Evolutionary conservation across 2,888 invertebrate genomes (phyloP).

Genomic region (Apamea sordens): DNA sequence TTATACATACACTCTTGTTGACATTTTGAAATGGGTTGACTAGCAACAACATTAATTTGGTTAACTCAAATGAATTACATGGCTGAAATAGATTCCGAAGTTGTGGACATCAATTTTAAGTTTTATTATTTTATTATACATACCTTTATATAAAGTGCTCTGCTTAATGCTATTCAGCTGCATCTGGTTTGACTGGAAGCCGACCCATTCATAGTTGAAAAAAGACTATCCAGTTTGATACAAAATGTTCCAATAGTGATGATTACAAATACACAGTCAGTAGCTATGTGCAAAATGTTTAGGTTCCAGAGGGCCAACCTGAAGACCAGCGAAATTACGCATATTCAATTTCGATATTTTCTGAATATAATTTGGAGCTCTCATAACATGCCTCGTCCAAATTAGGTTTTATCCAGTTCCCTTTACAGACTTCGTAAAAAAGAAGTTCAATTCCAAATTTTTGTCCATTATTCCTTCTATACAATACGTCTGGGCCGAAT

Average conservation of each 20-base stretch:
- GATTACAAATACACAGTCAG: not conserved
- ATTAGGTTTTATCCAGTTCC: conserved; percentile 16
- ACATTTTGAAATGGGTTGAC: conserved; percentile 44
- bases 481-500: conserved; percentile 54
- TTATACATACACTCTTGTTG: conserved; percentile 24
- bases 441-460: conserved; percentile 34
- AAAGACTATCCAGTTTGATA: not conserved
- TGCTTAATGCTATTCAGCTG: not conserved
- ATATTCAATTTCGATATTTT: conserved; percentile 8
- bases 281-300: not conserved
- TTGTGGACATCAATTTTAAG: not conserved
- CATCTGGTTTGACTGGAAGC: not conserved
- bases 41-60: conserved; percentile 30
- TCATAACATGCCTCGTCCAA: not conserved
- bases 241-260: not conserved
- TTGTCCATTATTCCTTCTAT: conserved; percentile 43
- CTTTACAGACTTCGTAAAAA: conserved; percentile 19
- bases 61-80: conserved; percentile 26
- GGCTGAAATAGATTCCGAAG: conserved; percentile 13
- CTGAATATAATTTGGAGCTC: not conserved
- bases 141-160: not conserved
- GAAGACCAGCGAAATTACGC: not conserved
- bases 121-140: not conserved
- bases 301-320: not conserved
- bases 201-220: not conserved